These are phyloP conservation scores for Sylvia borin DNA, from an alignment of 2,797 vertebrate genomes.

Conservation along the genomic window DNA sequence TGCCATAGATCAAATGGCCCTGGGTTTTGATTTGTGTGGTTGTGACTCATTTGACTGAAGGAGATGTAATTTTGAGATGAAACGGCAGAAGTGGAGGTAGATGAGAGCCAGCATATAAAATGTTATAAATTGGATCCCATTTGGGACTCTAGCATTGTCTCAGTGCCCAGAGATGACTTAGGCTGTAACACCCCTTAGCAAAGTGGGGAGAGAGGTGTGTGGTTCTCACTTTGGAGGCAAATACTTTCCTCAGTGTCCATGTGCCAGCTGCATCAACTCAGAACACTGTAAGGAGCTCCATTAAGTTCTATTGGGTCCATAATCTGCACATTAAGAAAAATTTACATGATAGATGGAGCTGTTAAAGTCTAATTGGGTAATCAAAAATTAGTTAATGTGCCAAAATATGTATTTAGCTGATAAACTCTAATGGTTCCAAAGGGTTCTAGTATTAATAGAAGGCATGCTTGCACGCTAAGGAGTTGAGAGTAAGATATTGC, in stretches of 20 bases:
- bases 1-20: not conserved
- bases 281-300: constrained; percentile 66
- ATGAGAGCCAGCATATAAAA: not conserved
- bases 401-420: constrained; percentile 73
- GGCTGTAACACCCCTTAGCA: not conserved
- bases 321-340: constrained; percentile 68
- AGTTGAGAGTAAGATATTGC: constrained; percentile 38
- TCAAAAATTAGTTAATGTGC: constrained; percentile 73
- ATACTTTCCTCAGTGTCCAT: constrained; percentile 21
- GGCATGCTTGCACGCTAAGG: constrained; percentile 31
- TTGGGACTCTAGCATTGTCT: not conserved
- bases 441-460: constrained; percentile 64
- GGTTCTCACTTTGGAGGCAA: not conserved
- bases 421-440: constrained; percentile 70
- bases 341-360: constrained; percentile 69
- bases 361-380: constrained; percentile 71
- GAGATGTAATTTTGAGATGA: not conserved
- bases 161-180: not conserved
- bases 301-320: constrained; percentile 72
- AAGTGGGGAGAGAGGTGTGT: not conserved
- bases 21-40: not conserved
- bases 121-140: not conserved
- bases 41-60: not conserved
- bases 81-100: not conserved
- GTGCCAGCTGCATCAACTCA: constrained; percentile 57